A percentile compares a stretch with the other conserved stretches of the same genome.
phyloP scores from a whole-genome alignment of 2,113 vertebrate species.

The Melanerpes aurifrons region DNA sequence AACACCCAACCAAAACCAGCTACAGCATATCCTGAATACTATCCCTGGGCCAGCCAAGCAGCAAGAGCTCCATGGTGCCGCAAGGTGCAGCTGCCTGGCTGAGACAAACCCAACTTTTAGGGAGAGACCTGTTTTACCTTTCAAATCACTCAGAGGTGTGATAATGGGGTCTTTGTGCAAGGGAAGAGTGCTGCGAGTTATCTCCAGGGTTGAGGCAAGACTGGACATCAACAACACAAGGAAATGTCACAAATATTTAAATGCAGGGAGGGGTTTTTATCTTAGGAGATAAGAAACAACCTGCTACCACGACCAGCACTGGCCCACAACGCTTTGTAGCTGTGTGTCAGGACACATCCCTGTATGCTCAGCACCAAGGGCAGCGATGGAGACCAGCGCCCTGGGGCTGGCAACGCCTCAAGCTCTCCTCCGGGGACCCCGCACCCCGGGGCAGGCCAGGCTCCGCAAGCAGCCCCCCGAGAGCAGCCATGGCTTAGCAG shows the following conservation, averaged over 20 bases:
- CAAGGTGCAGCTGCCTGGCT: rapidly evolving
- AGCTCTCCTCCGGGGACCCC: no score
- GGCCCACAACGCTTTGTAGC: background rate
- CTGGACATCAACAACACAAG: background rate
- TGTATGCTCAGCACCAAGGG: background rate
- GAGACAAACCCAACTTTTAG: background rate
- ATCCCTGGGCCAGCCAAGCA: background rate
- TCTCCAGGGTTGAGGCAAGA: background rate
- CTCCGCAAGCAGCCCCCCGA: background rate
- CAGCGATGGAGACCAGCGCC: background rate
- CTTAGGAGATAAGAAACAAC: background rate
- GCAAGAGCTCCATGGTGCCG: background rate
- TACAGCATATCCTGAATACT: rapidly evolving
- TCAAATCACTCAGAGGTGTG: background rate
- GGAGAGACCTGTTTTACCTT: background rate
- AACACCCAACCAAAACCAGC: background rate
- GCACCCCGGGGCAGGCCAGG: background rate
- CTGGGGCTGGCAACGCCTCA: background rate
- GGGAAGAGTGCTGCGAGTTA: background rate
- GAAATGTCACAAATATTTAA: constrained; percentile 1
- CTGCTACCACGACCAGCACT: background rate
- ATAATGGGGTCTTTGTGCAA: background rate
- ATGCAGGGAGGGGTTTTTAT: background rate
- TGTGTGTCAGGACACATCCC: rapidly evolving
- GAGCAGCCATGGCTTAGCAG: background rate